Evolutionary conservation across 2,113 vertebrate species (phyloP).

Genomic region (Bubo bubo): DNA sequence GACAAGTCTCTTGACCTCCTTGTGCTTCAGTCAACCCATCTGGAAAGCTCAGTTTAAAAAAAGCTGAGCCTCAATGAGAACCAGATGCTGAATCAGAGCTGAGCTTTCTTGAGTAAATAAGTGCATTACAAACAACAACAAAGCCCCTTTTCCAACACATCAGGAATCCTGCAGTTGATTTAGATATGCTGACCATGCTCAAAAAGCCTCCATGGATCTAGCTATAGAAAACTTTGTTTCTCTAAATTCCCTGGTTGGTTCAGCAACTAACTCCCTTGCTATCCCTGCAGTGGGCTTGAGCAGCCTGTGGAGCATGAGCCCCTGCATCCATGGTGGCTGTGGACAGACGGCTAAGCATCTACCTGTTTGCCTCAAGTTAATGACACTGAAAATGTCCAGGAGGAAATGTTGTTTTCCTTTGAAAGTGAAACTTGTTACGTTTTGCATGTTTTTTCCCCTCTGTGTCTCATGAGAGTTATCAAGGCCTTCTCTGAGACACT

Average conservation of each 20-base stretch:
- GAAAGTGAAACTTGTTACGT: slow-evolving; percentile 48
- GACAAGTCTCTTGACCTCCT: slow-evolving; percentile 71
- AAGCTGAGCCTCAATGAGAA: slow-evolving; percentile 66
- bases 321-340: background rate
- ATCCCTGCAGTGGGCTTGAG: background rate
- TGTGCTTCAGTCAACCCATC: slow-evolving; percentile 68
- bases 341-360: background rate
- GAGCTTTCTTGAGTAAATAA: slow-evolving; percentile 69
- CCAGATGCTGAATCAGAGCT: slow-evolving; percentile 70
- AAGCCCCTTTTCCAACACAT: slow-evolving; percentile 63
- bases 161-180: slow-evolving; percentile 61
- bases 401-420: slow-evolving; percentile 63
- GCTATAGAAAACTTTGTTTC: slow-evolving; percentile 11
- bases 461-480: slow-evolving; percentile 20
- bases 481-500: slow-evolving; percentile 21
- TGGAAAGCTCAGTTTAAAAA: slow-evolving; percentile 65
- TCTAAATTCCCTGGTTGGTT: background rate
- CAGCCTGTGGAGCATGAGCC: background rate
- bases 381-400: background rate
- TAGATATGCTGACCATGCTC: slow-evolving; percentile 65
- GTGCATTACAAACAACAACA: slow-evolving; percentile 70
- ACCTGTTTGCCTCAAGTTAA: slow-evolving; percentile 17
- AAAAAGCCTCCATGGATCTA: slow-evolving; percentile 21
- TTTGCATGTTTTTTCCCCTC: slow-evolving; percentile 50
- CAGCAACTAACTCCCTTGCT: background rate